Conservation (phyloP, 2,113 vertebrate genomes). For the Xiphophorus couchianus region DNA sequence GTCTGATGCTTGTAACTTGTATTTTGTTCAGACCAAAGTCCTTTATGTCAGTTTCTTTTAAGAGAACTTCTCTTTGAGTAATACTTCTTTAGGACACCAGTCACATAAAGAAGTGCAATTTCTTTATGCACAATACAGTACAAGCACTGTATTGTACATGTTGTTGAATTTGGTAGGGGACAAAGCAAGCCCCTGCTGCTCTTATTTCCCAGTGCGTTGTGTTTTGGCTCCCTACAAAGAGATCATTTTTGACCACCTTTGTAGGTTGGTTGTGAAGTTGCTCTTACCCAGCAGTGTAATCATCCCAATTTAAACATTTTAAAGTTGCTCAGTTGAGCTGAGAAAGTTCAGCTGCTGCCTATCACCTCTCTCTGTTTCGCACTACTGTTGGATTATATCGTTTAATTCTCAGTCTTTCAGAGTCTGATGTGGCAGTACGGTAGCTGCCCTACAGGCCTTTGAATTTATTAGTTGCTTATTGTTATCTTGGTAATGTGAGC, state of each 20-base stretch:
- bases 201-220: neutral
- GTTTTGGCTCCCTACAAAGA: neutral
- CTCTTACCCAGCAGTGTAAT: neutral
- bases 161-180: neutral
- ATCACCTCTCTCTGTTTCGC: neutral
- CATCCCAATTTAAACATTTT: neutral
- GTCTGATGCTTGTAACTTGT: neutral
- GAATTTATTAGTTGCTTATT: neutral
- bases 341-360: neutral
- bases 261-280: neutral
- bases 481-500: neutral
- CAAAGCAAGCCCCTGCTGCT: neutral
- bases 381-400: neutral
- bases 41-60: neutral
- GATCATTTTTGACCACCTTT: neutral
- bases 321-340: neutral
- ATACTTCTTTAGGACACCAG: no score
- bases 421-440: no score
- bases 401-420: neutral
- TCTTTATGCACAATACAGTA: no score
- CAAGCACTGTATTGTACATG: no score
- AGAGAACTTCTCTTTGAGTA: no score
- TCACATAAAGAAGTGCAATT: no score
- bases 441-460: neutral
- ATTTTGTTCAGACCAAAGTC: no score